Evolutionary conservation across 1,140 invertebrate species (phyloP).

Genomic region (Cydia amplana): DNA sequence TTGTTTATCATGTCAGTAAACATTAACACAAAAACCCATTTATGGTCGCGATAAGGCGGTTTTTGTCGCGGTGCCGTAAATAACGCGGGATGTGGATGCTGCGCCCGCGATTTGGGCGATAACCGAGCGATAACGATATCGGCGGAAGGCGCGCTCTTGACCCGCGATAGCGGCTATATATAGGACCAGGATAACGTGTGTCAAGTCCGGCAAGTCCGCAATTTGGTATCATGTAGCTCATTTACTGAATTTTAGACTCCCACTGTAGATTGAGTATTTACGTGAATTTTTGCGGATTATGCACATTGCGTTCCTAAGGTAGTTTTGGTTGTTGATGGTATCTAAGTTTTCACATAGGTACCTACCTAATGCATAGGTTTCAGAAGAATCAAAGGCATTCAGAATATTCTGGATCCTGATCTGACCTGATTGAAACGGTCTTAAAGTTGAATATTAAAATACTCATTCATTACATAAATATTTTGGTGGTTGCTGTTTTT

Average conservation of each 20-base stretch:
- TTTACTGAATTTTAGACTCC: no score
- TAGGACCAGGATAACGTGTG: constrained; percentile 6
- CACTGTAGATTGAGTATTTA: no score
- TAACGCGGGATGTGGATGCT: constrained; percentile 59
- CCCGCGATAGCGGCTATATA: constrained; percentile 40
- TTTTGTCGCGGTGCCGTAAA: constrained; percentile 48
- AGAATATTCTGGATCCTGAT: no score
- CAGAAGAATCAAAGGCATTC: no score
- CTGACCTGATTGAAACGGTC: neutral
- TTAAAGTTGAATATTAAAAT: neutral
- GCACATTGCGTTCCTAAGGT: no score
- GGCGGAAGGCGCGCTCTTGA: constrained; percentile 75
- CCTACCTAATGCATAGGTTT: no score
- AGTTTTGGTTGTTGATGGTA: no score
- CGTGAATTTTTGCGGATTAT: no score
- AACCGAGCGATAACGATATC: constrained; percentile 38
- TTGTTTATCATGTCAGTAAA: constrained; percentile 30
- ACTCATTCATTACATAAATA: neutral
- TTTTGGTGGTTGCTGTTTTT: neutral
- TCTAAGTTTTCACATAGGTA: no score
- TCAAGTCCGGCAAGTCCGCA: neutral
- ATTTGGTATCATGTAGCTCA: neutral
- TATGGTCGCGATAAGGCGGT: constrained; percentile 31
- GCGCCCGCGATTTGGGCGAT: constrained; percentile 47
- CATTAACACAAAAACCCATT: constrained; percentile 28